phyloP scores from a whole-genome alignment of 2,888 invertebrate species.

The Tyria jacobaeae region DNA sequence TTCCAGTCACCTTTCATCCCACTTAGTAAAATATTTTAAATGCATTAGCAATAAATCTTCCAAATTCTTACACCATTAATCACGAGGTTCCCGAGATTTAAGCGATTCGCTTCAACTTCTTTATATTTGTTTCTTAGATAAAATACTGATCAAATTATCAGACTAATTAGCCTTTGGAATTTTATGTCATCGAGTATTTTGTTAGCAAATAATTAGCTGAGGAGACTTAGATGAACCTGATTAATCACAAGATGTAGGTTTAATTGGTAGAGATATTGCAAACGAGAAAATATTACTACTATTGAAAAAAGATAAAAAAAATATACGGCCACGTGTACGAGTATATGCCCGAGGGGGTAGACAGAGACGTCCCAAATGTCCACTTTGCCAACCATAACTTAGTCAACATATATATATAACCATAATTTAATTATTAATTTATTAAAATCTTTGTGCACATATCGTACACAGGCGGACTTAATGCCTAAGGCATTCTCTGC shows the following conservation, averaged over 20 bases:
- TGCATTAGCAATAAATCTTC: slow-evolving; percentile 45
- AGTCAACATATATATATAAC: too few relatives aligned
- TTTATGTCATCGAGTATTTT: slow-evolving; percentile 38
- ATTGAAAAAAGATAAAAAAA: too few relatives aligned
- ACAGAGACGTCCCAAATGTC: too few relatives aligned
- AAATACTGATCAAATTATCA: slow-evolving; percentile 48
- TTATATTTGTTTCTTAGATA: slow-evolving; percentile 49
- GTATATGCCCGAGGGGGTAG: too few relatives aligned
- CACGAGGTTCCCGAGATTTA: slow-evolving; percentile 33
- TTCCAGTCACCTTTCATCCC: slow-evolving; percentile 23
- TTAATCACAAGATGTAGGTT: slow-evolving; percentile 21
- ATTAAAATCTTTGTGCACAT: too few relatives aligned
- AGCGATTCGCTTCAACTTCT: slow-evolving; percentile 23
- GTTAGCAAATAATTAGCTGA: slow-evolving; percentile 35
- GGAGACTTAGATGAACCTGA: slow-evolving; percentile 17
- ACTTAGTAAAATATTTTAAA: slow-evolving; percentile 36
- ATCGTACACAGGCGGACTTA: too few relatives aligned
- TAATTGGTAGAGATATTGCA: too few relatives aligned
- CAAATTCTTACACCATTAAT: slow-evolving; percentile 37
- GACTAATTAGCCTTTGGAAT: slow-evolving; percentile 41
- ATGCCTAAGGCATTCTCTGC: too few relatives aligned
- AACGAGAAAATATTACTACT: not conserved
- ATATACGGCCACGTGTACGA: too few relatives aligned
- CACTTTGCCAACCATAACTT: too few relatives aligned
- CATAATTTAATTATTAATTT: too few relatives aligned